A percentile compares a stretch with the other conserved stretches of the same genome.
These are phyloP conservation scores for Flexamia atlantica DNA, from an alignment of 2,888 invertebrate genomes.

Conservation along the genomic window DNA sequence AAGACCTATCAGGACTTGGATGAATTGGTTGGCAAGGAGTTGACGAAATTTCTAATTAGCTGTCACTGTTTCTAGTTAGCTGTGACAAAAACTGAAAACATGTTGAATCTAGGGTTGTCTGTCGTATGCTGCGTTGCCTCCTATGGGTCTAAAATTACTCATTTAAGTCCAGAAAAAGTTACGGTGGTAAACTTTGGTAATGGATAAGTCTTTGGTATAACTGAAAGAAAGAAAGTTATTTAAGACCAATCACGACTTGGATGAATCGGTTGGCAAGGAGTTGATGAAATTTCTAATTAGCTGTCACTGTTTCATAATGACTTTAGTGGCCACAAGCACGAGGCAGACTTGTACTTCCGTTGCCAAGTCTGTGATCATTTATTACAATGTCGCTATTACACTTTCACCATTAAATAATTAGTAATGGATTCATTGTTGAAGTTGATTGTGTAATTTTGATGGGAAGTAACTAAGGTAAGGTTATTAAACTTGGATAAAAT, in stretches of 20 bases:
- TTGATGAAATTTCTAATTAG: neutral
- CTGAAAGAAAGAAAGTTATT: too few relatives aligned
- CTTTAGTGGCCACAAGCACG: neutral
- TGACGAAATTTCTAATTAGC: neutral
- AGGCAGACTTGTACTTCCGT: neutral
- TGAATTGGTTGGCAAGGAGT: conserved; percentile 1
- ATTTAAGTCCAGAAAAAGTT: too few relatives aligned
- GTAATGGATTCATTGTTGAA: too few relatives aligned
- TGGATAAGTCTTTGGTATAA: too few relatives aligned
- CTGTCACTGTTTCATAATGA: neutral
- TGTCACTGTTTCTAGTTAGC: neutral
- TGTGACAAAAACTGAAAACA: neutral
- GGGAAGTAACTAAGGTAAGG: too few relatives aligned
- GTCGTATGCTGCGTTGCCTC: too few relatives aligned
- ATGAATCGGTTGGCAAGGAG: neutral
- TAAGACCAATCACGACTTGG: neutral
- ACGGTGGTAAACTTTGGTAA: too few relatives aligned
- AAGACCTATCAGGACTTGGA: neutral
- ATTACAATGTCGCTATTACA: neutral
- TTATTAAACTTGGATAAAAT: too few relatives aligned
- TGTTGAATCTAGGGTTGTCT: neutral
- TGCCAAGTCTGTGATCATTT: neutral
- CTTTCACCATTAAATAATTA: too few relatives aligned
- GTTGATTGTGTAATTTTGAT: too few relatives aligned
- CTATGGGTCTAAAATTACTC: too few relatives aligned